phyloP scores from a whole-genome alignment of 2,797 vertebrate species.

The Ficedula albicollis region DNA sequence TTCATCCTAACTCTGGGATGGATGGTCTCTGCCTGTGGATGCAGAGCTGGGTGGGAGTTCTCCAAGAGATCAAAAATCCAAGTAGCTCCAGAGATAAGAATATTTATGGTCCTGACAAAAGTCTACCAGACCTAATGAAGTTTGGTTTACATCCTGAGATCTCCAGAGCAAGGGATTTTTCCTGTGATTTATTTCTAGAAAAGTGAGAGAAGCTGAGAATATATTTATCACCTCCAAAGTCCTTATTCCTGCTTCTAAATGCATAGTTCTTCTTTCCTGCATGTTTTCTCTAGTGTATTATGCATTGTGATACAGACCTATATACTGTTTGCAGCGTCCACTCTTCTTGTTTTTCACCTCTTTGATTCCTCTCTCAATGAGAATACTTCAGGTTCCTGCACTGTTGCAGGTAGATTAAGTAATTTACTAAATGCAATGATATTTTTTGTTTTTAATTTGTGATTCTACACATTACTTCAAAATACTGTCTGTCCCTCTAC shows the following conservation, averaged over 20 bases:
- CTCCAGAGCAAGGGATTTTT: slow-evolving; percentile 14
- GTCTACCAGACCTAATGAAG: not conserved
- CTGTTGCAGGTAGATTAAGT: not conserved
- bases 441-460: not conserved
- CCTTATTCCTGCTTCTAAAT: slow-evolving; percentile 25
- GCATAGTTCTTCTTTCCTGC: not conserved
- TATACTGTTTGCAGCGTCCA: not conserved
- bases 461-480: not conserved
- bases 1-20: not conserved
- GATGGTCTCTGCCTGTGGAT: not conserved
- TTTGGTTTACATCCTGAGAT: slow-evolving; percentile 14
- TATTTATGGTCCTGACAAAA: slow-evolving; percentile 26
- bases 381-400: not conserved
- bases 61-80: not conserved
- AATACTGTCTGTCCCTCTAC: not conserved
- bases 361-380: not conserved
- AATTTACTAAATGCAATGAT: not conserved
- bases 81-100: not conserved
- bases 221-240: slow-evolving; percentile 35
- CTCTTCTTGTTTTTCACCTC: not conserved
- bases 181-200: slow-evolving; percentile 33
- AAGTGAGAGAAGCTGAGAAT: slow-evolving; percentile 38
- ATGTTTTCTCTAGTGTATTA: slow-evolving; percentile 5
- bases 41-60: not conserved
- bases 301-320: not conserved